Percentiles rank a stretch among this genome's conserved stretches.
Conservation (phyloP, 2,797 vertebrate species). For the Delichon dasypus region DNA sequence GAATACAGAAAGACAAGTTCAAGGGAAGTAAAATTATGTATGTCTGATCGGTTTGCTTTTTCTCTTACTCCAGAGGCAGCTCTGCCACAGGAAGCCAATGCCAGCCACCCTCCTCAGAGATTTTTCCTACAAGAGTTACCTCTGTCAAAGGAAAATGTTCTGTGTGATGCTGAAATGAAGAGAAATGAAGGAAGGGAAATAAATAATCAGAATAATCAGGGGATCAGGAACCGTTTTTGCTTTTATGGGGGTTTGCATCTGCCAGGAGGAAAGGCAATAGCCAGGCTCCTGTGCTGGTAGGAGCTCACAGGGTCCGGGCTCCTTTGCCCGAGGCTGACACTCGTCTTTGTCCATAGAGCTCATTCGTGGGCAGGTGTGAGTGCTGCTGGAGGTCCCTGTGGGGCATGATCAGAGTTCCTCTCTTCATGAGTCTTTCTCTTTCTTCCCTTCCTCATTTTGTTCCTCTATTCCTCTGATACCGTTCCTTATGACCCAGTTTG, state of each 20-base stretch:
- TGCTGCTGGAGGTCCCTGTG: not conserved
- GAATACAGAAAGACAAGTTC: constrained; percentile 2
- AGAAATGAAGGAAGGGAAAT: not conserved
- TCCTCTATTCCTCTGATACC: not conserved
- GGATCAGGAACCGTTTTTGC: not conserved
- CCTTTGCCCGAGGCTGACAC: not conserved
- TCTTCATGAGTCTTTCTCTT: not conserved
- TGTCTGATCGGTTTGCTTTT: not conserved
- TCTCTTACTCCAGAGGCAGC: not conserved
- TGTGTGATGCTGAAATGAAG: not conserved
- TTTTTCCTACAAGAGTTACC: not conserved
- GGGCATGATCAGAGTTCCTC: not conserved
- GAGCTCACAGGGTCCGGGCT: accelerated
- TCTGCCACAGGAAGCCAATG: not conserved
- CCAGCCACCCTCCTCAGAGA: not conserved
- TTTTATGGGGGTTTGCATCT: not conserved
- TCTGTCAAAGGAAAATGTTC: not conserved
- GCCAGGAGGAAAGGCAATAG: not conserved
- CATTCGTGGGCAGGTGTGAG: not conserved
- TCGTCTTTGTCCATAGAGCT: accelerated
- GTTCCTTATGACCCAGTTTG: not conserved
- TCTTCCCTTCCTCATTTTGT: not conserved
- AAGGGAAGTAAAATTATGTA: not conserved
- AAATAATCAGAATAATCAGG: not conserved
- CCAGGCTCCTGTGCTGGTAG: not conserved